Base-by-base conservation (phyloP, 2,113 vertebrate species). In the Castor canadensis region DNA sequence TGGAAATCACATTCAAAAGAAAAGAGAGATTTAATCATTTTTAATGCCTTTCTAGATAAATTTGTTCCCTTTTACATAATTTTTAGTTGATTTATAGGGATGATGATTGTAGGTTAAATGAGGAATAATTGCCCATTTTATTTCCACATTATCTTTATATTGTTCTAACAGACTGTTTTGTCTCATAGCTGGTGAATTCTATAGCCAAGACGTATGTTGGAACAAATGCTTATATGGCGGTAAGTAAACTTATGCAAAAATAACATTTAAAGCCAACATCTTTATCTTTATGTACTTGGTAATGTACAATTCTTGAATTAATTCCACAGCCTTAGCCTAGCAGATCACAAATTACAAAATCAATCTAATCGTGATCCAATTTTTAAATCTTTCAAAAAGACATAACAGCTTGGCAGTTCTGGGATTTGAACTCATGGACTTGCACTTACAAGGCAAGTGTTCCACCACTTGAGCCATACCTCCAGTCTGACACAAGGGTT, bases 121-220 rank as follows among this genome's bases (percentile, higher is more conserved):
- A 98, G 97, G 98, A 99, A 99, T 99, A 99, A 99, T 99, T 99
- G 98, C 98, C 98, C 98, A 97, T 99, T 99, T 99, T 98, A 98
- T 98, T 98, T 98, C 98, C 98, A 98, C 98, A 98, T 98, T 98
- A 98, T 98, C 98, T 98, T 99, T 99, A 98, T 98, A 98, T 98
- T 97, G 98, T 98, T 98, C 98, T 99, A 98, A 98, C 98, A 99
- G 98, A 84, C 98, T 98, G 98, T 98, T 99, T 98, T 98, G 92
- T 97, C 98, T 98, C 98, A 94, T 99, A 99, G 99, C 98, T 99
- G 98, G 99, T 99, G 98, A 99, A 99, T 99, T 99, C 99, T 90
- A 99, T 99, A 89, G 99, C 99, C 97, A 99, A 99, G 99, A 99
- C 99, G 38, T 99, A 99, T 77, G 99, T 99, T 43, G 99, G 99